These are phyloP conservation scores for Drosophila sechellia DNA, from an alignment of 1,140 invertebrate species.

Conservation along the genomic window DNA sequence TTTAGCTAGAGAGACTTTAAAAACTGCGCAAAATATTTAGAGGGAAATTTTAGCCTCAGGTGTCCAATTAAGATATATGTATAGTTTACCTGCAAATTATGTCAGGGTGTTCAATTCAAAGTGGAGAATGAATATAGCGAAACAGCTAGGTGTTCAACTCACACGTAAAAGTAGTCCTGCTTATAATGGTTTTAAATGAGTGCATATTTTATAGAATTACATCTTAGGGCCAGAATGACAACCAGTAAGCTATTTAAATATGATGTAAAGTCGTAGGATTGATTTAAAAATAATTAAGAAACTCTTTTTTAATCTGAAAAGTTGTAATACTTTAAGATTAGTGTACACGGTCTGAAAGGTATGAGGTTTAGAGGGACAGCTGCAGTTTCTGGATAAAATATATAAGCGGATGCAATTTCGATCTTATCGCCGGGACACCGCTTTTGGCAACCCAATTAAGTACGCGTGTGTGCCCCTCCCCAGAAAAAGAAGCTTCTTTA, in stretches of 20 bases:
- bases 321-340: no score
- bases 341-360: background rate
- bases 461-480: constrained; percentile 44
- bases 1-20: constrained; percentile 48
- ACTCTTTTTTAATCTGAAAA: no score
- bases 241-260: no score
- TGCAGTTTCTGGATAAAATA: constrained; percentile 28
- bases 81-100: no score
- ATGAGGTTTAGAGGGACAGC: constrained; percentile 15
- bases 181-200: no score
- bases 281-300: no score
- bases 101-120: background rate
- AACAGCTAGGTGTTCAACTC: background rate
- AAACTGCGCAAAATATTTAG: constrained; percentile 11
- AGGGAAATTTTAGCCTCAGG: constrained; percentile 4
- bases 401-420: constrained; percentile 53
- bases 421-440: constrained; percentile 39
- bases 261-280: no score
- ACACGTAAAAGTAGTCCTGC: no score
- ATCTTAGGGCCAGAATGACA: no score
- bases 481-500: constrained; percentile 33
- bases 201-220: no score
- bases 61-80: background rate
- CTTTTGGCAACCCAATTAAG: constrained; percentile 62
- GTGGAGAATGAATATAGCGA: background rate